A percentile compares a stretch with the other conserved stretches of the same genome.
phyloP scores from a whole-genome alignment of 1,140 invertebrate species.

The Drosophila bifasciata region DNA sequence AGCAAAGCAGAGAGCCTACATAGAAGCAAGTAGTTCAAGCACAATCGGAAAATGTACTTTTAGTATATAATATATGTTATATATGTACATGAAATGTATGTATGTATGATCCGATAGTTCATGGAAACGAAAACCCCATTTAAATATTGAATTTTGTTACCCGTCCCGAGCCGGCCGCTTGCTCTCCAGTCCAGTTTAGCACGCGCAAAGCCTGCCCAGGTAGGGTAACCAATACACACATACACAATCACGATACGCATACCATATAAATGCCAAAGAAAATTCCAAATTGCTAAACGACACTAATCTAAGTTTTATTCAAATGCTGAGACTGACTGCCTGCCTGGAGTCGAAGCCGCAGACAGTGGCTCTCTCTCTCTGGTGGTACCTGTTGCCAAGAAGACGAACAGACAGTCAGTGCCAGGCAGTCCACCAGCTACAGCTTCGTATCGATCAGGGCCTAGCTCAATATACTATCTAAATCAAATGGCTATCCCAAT shows the following conservation, averaged over 20 bases:
- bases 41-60: no score
- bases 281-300: conserved; percentile 80
- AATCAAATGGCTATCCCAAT: conserved; percentile 17
- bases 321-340: conserved; percentile 54
- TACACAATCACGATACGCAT: conserved; percentile 15
- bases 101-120: no score
- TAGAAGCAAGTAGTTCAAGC: no score
- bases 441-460: conserved; percentile 7
- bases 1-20: no score
- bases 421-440: no score
- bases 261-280: conserved; percentile 44
- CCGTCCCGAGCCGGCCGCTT: no score
- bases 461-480: conserved; percentile 32
- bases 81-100: no score
- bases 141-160: no score
- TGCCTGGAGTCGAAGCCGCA: neutral
- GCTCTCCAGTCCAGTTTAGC: conserved; percentile 57
- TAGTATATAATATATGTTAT: no score
- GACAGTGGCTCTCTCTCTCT: conserved; percentile 1
- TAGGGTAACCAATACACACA: conserved; percentile 35
- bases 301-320: conserved; percentile 80
- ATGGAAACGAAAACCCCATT: no score
- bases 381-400: conserved; percentile 52
- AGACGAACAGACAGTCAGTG: no score
- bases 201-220: no score